Percentiles rank a stretch among this genome's conserved stretches.
phyloP scores from a whole-genome alignment of 2,113 vertebrate species.

The Sinocyclocheilus grahami region DNA sequence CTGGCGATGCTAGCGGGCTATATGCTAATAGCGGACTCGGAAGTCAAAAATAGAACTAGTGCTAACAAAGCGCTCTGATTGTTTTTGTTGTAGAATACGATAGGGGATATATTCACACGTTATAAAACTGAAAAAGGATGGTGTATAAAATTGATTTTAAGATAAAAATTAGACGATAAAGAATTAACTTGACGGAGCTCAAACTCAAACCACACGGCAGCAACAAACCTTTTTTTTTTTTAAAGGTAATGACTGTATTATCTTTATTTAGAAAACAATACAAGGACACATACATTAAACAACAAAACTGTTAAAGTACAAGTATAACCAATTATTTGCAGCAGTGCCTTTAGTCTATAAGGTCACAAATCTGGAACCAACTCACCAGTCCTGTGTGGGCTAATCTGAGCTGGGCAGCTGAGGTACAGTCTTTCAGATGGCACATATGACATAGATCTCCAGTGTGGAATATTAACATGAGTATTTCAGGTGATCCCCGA shows the following conservation, averaged over 20 bases:
- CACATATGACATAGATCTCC: not conserved
- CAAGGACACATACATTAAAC: not conserved
- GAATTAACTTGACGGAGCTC: no score
- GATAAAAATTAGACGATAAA: no score
- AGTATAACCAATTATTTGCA: not conserved
- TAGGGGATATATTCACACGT: no score
- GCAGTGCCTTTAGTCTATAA: not conserved
- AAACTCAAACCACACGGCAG: no score
- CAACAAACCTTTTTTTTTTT: no score
- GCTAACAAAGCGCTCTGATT: no score
- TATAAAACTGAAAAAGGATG: no score
- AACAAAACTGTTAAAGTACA: slow-evolving; percentile 14
- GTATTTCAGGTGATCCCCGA: slow-evolving; percentile 17
- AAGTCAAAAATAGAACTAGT: no score
- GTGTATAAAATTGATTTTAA: no score
- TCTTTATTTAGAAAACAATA: slow-evolving; percentile 25
- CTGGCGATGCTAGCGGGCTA: no score
- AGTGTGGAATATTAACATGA: not conserved
- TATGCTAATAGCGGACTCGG: no score
- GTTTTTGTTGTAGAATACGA: no score
- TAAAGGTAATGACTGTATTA: not conserved
- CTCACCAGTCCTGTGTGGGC: not conserved
- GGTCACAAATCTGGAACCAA: not conserved
- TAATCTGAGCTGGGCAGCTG: not conserved
- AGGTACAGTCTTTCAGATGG: not conserved